These are phyloP conservation scores for Amyelois transitella DNA, from an alignment of 1,140 invertebrate genomes.

Conservation along the genomic window DNA sequence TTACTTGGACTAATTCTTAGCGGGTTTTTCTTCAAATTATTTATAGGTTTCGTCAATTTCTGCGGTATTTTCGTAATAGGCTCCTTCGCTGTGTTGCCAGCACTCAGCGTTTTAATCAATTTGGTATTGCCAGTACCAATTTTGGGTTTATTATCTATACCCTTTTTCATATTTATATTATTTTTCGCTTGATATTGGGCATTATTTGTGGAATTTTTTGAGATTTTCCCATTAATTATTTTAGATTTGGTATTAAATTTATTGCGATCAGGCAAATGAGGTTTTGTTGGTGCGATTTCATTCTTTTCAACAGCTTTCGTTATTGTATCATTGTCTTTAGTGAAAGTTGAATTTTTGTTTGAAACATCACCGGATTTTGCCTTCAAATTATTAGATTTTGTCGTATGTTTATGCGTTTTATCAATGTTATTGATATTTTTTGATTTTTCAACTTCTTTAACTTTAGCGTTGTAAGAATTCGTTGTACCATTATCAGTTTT, in stretches of 20 bases:
- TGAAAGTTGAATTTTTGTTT: neutral
- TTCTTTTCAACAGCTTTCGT: neutral
- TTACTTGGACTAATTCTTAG: conserved; percentile 43
- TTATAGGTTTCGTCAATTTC: conserved; percentile 10
- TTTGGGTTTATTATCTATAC: conserved; percentile 1
- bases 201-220: no score
- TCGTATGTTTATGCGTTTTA: neutral
- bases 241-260: neutral
- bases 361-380: neutral
- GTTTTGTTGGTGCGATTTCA: neutral
- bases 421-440: conserved; percentile 1
- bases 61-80: conserved; percentile 34
- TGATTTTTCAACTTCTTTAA: conserved; percentile 10
- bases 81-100: conserved; percentile 5
- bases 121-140: neutral
- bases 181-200: no score
- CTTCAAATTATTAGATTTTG: neutral
- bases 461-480: neutral
- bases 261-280: neutral
- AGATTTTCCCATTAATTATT: no score
- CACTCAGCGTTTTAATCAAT: neutral
- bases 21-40: conserved; percentile 19
- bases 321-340: conserved; percentile 2
- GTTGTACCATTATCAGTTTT: neutral
- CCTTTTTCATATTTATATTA: conserved; percentile 4